Conservation (phyloP, 2,888 invertebrate species). For the Adelphocoris suturalis region DNA sequence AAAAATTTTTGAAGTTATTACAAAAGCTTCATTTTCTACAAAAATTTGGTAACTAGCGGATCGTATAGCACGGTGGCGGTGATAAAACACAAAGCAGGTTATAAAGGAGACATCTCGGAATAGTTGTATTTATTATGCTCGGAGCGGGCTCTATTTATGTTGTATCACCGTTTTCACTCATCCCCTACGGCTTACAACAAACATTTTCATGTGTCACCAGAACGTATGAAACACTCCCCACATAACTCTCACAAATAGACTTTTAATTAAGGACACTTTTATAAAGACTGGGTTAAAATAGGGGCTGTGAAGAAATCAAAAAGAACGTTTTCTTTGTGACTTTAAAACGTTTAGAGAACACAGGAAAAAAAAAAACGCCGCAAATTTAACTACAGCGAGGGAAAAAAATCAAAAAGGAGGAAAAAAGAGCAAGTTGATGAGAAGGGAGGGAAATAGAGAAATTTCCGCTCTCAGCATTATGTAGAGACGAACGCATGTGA, state of each 20-base stretch:
- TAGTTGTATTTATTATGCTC: no score
- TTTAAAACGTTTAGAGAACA: background rate
- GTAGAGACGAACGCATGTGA: background rate
- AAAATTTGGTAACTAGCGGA: no score
- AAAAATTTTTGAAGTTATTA: no score
- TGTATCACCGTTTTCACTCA: no score
- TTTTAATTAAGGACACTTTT: constrained; percentile 16
- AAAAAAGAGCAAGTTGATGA: background rate
- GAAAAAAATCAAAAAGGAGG: background rate
- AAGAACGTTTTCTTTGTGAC: background rate
- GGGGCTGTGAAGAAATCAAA: background rate
- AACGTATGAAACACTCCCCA: no score
- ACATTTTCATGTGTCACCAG: no score
- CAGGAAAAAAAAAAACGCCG: background rate
- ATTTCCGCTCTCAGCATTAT: background rate
- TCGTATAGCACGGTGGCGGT: no score
- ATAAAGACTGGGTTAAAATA: background rate
- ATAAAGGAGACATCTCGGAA: no score
- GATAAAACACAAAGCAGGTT: no score
- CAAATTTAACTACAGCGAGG: background rate
- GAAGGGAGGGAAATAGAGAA: background rate
- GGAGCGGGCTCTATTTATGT: no score
- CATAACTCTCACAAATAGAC: background rate
- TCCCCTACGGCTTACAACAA: no score
- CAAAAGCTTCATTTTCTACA: no score